These are phyloP conservation scores for Drosophila asahinai DNA, from an alignment of 1,140 invertebrate species.

Conservation along the genomic window DNA sequence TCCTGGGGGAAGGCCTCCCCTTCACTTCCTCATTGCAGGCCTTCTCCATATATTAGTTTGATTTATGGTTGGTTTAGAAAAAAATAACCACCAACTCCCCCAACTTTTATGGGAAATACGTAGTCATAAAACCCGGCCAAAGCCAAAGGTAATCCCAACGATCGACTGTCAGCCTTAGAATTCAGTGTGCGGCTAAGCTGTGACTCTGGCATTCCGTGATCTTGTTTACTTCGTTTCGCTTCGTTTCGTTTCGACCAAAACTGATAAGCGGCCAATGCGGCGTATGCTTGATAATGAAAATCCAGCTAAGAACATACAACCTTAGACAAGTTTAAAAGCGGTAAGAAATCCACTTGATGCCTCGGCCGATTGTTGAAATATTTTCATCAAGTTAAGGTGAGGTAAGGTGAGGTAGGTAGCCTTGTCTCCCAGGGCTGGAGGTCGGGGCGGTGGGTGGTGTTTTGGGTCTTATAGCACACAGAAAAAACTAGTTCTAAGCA, in stretches of 20 bases:
- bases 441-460: slow-evolving; percentile 3
- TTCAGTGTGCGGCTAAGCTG: slow-evolving; percentile 9
- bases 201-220: slow-evolving; percentile 38
- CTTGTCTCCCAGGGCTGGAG: slow-evolving; percentile 20
- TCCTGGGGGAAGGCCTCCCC: background rate
- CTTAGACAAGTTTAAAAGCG: slow-evolving; percentile 26
- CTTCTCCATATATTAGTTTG: slow-evolving; percentile 28
- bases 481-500: slow-evolving; percentile 46
- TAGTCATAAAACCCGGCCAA: slow-evolving; percentile 27
- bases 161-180: slow-evolving; percentile 13
- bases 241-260: slow-evolving; percentile 6
- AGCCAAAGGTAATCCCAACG: slow-evolving; percentile 23
- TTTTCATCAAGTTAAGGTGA: slow-evolving; percentile 12
- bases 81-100: background rate
- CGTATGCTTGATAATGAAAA: slow-evolving; percentile 68
- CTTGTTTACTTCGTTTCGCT: slow-evolving; percentile 11
- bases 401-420: slow-evolving; percentile 13
- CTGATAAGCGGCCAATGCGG: slow-evolving; percentile 57
- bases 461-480: slow-evolving; percentile 8
- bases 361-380: slow-evolving; percentile 38
- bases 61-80: slow-evolving; percentile 22
- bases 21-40: slow-evolving; percentile 32
- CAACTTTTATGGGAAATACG: slow-evolving; percentile 1
- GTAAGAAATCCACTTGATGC: slow-evolving; percentile 42
- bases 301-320: slow-evolving; percentile 31